Conservation (phyloP, 2,888 invertebrate species). For the Nomada fabriciana region DNA sequence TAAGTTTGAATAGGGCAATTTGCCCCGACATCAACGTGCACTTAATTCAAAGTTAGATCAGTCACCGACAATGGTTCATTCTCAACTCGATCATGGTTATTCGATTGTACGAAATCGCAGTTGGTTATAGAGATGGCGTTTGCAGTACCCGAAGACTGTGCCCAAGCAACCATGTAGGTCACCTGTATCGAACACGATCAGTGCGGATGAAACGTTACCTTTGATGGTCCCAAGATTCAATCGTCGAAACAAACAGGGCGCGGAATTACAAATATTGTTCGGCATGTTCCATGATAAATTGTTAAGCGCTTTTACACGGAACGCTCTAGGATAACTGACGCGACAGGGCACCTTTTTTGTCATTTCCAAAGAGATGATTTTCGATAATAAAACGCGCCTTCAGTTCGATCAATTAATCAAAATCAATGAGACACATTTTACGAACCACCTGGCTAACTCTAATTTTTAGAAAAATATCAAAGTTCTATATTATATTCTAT, state of each 20-base stretch:
- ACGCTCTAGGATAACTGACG: not conserved
- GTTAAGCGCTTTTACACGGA: not conserved
- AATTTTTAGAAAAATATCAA: too few relatives aligned
- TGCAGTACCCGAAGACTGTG: not conserved
- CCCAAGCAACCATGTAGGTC: conserved; percentile 3
- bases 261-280: not conserved
- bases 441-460: not conserved
- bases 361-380: conserved; percentile 9
- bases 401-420: conserved; percentile 18
- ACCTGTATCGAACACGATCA: not conserved
- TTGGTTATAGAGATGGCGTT: not conserved
- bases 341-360: not conserved
- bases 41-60: conserved; percentile 35
- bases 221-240: conserved; percentile 17
- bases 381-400: conserved; percentile 18
- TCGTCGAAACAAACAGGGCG: not conserved
- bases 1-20: not conserved
- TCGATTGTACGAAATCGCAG: conserved; percentile 25
- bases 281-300: not conserved
- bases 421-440: not conserved
- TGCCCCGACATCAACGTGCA: not conserved
- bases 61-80: conserved; percentile 23
- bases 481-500: too few relatives aligned
- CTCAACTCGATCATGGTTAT: conserved; percentile 27
- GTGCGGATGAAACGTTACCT: not conserved